A percentile compares a stretch with the other conserved stretches of the same genome.
Conservation (phyloP, 1,140 invertebrate species). For the Cydia amplana region DNA sequence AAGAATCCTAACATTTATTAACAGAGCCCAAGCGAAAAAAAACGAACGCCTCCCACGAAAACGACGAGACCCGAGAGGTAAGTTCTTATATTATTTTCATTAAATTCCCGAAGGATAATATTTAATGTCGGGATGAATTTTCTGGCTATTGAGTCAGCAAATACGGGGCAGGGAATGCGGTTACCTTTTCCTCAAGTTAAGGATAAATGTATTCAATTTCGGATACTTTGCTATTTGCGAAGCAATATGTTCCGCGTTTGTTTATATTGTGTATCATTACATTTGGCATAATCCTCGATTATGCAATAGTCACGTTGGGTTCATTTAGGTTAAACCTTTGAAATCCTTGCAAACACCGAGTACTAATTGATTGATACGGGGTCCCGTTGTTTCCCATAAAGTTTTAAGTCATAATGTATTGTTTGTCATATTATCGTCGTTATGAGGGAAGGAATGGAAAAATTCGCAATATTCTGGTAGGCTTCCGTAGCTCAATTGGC, state of each 20-base stretch:
- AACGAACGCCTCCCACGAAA: background rate
- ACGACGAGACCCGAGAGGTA: background rate
- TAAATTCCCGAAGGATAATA: constrained; percentile 27
- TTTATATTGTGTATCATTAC: constrained; percentile 7
- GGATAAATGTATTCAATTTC: constrained; percentile 31
- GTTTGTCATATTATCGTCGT: no score
- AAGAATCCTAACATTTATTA: background rate
- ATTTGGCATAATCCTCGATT: background rate
- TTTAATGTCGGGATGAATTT: constrained; percentile 24
- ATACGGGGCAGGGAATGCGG: background rate
- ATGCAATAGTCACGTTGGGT: background rate
- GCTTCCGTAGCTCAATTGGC: no score
- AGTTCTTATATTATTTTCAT: constrained; percentile 26
- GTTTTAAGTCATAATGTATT: no score
- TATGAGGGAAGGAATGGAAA: no score
- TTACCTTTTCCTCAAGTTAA: constrained; percentile 7
- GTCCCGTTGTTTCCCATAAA: no score
- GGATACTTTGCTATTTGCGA: constrained; percentile 1
- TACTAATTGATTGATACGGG: no score
- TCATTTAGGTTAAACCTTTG: background rate
- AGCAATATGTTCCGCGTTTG: constrained; percentile 9
- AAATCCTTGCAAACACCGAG: no score
- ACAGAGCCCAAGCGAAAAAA: background rate
- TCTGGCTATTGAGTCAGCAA: constrained; percentile 22
- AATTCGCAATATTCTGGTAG: no score